phyloP scores from a whole-genome alignment of 2,113 vertebrate genomes.

The Atherinomorus stipes region DNA sequence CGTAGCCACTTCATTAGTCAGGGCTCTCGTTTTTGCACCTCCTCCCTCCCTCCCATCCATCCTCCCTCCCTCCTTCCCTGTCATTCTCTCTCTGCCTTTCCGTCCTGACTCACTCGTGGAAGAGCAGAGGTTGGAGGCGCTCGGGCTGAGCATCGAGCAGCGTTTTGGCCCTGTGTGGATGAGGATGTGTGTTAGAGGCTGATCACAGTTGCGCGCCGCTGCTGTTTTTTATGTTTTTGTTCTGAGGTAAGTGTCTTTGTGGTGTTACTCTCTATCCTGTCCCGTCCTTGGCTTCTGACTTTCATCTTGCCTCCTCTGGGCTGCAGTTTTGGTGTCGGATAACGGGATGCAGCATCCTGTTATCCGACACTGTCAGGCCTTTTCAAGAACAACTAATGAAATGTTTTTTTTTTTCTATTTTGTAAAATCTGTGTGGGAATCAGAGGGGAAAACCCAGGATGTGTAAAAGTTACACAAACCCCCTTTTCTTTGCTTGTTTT shows the following conservation, averaged over 20 bases:
- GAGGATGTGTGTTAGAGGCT: constrained; percentile 22
- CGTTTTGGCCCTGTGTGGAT: background rate
- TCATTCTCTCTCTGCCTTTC: constrained; percentile 37
- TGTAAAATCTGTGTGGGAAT: constrained; percentile 1
- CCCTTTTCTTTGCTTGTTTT: background rate
- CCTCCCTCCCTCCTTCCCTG: constrained; percentile 13
- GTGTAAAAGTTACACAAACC: constrained; percentile 32
- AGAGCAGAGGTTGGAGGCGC: constrained; percentile 30
- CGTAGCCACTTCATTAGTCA: constrained; percentile 79
- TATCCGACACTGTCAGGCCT: background rate
- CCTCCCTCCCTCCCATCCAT: constrained; percentile 22
- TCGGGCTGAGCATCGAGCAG: constrained; percentile 11
- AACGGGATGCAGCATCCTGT: constrained; percentile 10
- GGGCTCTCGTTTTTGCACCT: constrained; percentile 66
- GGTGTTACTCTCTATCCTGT: constrained; percentile 24
- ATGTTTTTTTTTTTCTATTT: background rate
- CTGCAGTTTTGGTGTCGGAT: constrained; percentile 43
- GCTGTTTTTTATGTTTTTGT: background rate
- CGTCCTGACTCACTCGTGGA: constrained; percentile 56
- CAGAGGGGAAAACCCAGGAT: background rate
- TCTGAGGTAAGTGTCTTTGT: constrained; percentile 50
- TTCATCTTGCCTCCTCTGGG: constrained; percentile 30
- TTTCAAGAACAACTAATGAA: constrained; percentile 3
- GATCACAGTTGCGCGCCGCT: background rate
- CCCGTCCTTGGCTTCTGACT: constrained; percentile 42